Evolutionary conservation across 2,888 invertebrate species (phyloP).

Genomic region (Choreutis nemorana): DNA sequence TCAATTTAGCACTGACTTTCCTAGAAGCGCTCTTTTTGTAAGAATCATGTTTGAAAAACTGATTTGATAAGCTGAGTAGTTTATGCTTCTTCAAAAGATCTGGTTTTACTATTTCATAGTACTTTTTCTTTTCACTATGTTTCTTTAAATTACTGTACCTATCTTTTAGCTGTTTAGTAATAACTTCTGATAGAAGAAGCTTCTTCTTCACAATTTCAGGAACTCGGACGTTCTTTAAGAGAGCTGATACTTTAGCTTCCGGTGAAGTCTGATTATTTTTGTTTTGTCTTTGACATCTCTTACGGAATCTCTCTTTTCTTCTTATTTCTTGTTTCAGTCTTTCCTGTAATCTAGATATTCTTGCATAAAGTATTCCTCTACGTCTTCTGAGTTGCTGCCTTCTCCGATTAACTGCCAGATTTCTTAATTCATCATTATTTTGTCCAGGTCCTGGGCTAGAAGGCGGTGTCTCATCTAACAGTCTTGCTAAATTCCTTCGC

Average conservation of each 20-base stretch:
- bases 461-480: constrained; percentile 10
- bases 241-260: constrained; percentile 9
- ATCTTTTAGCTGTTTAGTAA: constrained; percentile 5
- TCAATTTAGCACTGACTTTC: constrained; percentile 9
- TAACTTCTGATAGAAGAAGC: constrained; percentile 7
- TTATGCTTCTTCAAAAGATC: constrained; percentile 10
- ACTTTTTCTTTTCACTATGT: constrained; percentile 10
- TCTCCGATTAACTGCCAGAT: constrained; percentile 7
- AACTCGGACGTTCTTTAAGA: constrained; percentile 9
- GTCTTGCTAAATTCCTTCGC: constrained; percentile 10
- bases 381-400: constrained; percentile 9
- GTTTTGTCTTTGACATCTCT: constrained; percentile 9
- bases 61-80: constrained; percentile 4
- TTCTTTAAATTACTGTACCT: constrained; percentile 8
- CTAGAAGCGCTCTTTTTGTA: constrained; percentile 4
- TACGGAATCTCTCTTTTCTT: constrained; percentile 10
- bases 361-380: constrained; percentile 12
- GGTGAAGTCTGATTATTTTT: constrained; percentile 6
- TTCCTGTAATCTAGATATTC: constrained; percentile 10
- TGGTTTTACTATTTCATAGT: constrained; percentile 10
- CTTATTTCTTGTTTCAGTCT: constrained; percentile 9
- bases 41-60: constrained; percentile 6
- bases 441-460: constrained; percentile 9
- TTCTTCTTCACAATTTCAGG: constrained; percentile 9
- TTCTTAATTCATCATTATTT: constrained; percentile 8